phyloP scores from a whole-genome alignment of 2,888 invertebrate genomes.

The Tetropium fuscum region DNA sequence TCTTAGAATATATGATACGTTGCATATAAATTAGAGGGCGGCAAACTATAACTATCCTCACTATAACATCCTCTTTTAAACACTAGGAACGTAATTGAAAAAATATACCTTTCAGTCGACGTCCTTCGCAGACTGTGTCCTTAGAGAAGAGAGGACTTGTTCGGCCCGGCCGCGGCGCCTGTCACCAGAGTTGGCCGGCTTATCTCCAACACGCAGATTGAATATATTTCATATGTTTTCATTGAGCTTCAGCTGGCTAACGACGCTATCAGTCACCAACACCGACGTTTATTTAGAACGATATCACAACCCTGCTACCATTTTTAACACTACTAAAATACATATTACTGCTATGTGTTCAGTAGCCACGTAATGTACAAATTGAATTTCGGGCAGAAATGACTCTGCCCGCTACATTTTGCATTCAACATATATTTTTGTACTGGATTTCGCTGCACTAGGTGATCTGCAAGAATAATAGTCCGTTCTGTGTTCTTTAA shows the following conservation, averaged over 20 bases:
- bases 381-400: constrained; percentile 12
- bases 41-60: no score
- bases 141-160: constrained; percentile 21
- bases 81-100: no score
- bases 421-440: no score
- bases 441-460: no score
- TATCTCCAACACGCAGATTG: constrained; percentile 76
- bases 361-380: constrained; percentile 11
- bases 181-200: constrained; percentile 58
- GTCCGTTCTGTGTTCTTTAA: no score
- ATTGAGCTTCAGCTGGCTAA: constrained; percentile 60
- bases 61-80: no score
- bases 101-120: neutral
- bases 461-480: no score
- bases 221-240: constrained; percentile 77
- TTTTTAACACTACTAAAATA: constrained; percentile 36
- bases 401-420: no score
- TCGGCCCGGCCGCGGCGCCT: constrained; percentile 21
- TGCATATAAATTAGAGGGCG: no score
- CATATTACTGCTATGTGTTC: constrained; percentile 30
- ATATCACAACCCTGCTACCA: constrained; percentile 32
- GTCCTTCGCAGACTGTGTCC: constrained; percentile 11
- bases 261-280: constrained; percentile 63
- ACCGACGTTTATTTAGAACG: constrained; percentile 50
- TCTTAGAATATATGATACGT: no score